Evolutionary conservation across 2,113 vertebrate species (phyloP), one percentile per base, ranked within the genome.

Genomic region (Paralichthys olivaceus): DNA sequence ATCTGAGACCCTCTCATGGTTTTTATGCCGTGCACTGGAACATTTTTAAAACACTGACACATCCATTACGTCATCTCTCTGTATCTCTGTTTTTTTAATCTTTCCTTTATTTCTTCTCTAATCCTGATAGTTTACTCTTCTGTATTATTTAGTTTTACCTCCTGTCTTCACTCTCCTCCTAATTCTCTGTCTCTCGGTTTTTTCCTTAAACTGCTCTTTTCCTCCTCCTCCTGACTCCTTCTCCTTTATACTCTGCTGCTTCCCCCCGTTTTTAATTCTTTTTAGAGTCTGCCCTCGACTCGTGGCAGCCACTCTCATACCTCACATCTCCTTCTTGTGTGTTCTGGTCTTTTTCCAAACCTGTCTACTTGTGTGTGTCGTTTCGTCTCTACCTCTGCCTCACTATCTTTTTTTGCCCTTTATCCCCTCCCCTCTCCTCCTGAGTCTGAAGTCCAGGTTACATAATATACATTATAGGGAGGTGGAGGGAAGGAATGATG

Each of bases 381-480:
- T 64, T 74, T 12, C 64, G 40, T 72, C 60, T 77, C 32, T 70
- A 66, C 74, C 55, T 80, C 68, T 75, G 47, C 66, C 81, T 56
- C 72, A 11, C 49, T 2, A 32, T 64, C 47, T 70, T 68, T 65
- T 69, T 78, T 61, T 43, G n/a, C 29, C 66, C 73, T 77, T 56
- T 34, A 69, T 75, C 68, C 54, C 40, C 73, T 69, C 56, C 53
- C 69, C 32, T 63, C 75, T 75, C 72, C 72, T 58, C 60, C 68
- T 58, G 85, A 82, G 67, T 83, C 60, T 69, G 66, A 61, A 45
- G 66, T 69, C 68, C 58, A 62, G 71, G 78, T 92, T 90, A 86
- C 67, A 77, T 88, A 89, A 89, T 67, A 45, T 26, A 63, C 80
- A 87, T 84, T 71, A 73, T 79, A 75, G 58, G 69, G 81, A 79